These are phyloP conservation scores for Plagodis dolabraria DNA, from an alignment of 2,888 invertebrate genomes.

Conservation along the genomic window DNA sequence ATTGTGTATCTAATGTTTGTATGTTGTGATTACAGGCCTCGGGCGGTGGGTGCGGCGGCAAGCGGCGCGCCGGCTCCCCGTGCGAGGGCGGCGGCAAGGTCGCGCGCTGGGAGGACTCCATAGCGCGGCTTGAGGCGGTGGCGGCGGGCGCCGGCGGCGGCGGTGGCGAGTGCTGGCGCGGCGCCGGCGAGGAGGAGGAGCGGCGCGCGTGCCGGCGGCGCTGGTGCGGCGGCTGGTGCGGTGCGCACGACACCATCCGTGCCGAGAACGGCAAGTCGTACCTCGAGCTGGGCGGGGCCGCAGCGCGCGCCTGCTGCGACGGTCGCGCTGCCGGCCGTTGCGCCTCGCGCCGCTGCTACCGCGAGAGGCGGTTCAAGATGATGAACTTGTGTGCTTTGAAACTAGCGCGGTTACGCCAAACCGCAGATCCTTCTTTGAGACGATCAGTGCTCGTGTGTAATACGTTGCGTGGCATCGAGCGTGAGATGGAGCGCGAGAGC, in stretches of 20 bases:
- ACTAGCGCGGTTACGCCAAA: slow-evolving; percentile 93
- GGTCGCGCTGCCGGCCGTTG: slow-evolving; percentile 90
- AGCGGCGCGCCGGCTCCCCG: slow-evolving; percentile 80
- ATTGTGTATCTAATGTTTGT: slow-evolving; percentile 1
- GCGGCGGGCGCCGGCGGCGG: slow-evolving; percentile 87
- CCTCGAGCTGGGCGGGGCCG: slow-evolving; percentile 91
- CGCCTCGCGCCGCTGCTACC: slow-evolving; percentile 92
- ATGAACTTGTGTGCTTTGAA: slow-evolving; percentile 97
- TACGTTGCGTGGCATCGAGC: slow-evolving; percentile 94
- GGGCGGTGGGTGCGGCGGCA: slow-evolving; percentile 83
- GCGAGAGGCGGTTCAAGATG: slow-evolving; percentile 94
- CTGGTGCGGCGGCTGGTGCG: slow-evolving; percentile 84
- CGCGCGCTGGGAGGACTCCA: slow-evolving; percentile 82
- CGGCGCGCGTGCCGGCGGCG: slow-evolving; percentile 82
- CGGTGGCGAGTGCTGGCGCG: slow-evolving; percentile 77
- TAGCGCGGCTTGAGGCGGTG: slow-evolving; percentile 80
- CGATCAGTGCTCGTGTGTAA: slow-evolving; percentile 97
- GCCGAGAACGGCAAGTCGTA: slow-evolving; percentile 96
- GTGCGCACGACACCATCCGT: slow-evolving; percentile 91
- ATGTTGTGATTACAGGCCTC: slow-evolving; percentile 73
- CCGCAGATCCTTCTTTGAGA: slow-evolving; percentile 94
- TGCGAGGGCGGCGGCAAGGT: slow-evolving; percentile 81
- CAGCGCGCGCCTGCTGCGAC: slow-evolving; percentile 92
- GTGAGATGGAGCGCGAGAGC: slow-evolving; percentile 92
- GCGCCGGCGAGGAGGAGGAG: slow-evolving; percentile 77